Evolutionary conservation across 1,140 invertebrate species (phyloP).

Genomic region (Hydropsyche tenuis): DNA sequence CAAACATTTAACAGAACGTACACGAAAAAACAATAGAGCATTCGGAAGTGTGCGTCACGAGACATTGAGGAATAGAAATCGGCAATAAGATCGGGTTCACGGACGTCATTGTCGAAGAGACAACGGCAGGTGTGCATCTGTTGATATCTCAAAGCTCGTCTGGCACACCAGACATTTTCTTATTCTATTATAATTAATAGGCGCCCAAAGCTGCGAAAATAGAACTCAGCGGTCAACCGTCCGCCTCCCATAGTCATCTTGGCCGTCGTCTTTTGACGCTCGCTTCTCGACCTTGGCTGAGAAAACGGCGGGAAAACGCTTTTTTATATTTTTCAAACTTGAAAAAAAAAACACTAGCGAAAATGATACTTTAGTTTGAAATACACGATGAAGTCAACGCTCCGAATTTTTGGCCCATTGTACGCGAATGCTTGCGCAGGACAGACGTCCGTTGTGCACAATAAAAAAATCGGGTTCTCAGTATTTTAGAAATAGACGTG

Average conservation of each 20-base stretch:
- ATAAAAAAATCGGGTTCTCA: too few species aligned
- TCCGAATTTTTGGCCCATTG: background rate
- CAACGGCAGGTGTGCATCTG: background rate
- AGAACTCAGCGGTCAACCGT: background rate
- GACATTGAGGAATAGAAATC: too few species aligned
- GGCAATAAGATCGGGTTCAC: too few species aligned
- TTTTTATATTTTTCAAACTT: too few species aligned
- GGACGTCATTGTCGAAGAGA: background rate
- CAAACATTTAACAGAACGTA: too few species aligned
- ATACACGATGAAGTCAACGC: constrained; percentile 25
- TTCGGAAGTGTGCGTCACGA: too few species aligned
- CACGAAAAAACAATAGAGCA: too few species aligned
- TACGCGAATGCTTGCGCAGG: too few species aligned
- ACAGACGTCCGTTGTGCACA: background rate
- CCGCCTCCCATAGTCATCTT: background rate
- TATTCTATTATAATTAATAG: constrained; percentile 9
- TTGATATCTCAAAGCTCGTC: background rate
- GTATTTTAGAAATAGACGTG: too few species aligned
- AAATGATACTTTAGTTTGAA: constrained; percentile 10
- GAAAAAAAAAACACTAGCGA: background rate
- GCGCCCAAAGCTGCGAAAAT: constrained; percentile 1
- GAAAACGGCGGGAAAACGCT: constrained; percentile 9
- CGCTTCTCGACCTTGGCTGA: constrained; percentile 3
- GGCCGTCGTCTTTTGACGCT: constrained; percentile 15
- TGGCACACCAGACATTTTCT: constrained; percentile 5